phyloP scores from a whole-genome alignment of 2,888 invertebrate species.

The Calameuta filiformis region DNA sequence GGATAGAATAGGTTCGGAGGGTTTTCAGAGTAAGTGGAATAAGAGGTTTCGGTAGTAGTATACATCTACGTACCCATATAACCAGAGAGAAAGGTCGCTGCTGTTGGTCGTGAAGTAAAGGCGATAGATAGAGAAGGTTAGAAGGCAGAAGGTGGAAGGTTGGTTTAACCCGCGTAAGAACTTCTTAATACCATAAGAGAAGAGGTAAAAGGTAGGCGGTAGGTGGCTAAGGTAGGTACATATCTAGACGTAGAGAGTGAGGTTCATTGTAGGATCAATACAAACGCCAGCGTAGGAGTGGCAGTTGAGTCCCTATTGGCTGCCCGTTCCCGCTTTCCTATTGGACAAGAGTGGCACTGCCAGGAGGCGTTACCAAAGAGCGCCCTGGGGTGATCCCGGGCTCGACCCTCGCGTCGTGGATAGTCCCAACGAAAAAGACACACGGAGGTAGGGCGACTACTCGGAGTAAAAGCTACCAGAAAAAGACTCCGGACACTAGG shows the following conservation, averaged over 20 bases:
- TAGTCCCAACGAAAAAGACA: neutral
- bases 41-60: neutral
- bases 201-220: constrained; percentile 37
- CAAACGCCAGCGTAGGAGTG: constrained; percentile 59
- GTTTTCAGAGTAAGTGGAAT: constrained; percentile 1
- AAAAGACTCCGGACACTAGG: constrained; percentile 46
- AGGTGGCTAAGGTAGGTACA: constrained; percentile 21
- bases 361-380: constrained; percentile 58
- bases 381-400: constrained; percentile 29
- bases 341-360: constrained; percentile 54
- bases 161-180: constrained; percentile 45
- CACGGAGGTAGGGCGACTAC: constrained; percentile 21
- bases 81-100: constrained; percentile 21
- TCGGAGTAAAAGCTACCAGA: constrained; percentile 33
- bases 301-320: constrained; percentile 60
- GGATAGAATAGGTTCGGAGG: constrained; percentile 8
- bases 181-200: constrained; percentile 55
- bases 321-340: constrained; percentile 36
- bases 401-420: constrained; percentile 39
- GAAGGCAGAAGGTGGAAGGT: constrained; percentile 35
- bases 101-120: constrained; percentile 22
- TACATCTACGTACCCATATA: neutral
- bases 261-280: constrained; percentile 67
- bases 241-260: constrained; percentile 32
- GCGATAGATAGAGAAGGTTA: constrained; percentile 22